Evolutionary conservation across 1,140 invertebrate species (phyloP), one percentile per base, ranked within the genome.

Genomic region (Drosophila cardini): DNA sequence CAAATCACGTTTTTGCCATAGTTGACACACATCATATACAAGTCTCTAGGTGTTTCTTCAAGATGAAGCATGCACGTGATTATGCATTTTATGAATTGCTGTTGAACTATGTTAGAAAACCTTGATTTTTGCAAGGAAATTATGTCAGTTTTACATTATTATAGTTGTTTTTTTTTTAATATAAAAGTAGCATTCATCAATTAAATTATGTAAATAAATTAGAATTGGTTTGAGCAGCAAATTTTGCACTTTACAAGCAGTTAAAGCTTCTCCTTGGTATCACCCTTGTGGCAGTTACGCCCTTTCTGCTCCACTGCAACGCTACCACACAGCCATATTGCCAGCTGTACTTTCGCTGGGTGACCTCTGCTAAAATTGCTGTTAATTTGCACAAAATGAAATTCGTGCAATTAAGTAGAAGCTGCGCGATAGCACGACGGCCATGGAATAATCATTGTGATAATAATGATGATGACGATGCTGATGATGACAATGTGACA

Each of bases 321-420:
- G 15, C 38, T 62, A 58, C 52, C 65, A 46, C 64, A 36, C 38
- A 57, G 63, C 52, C 65, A 46, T 58, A 36, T 21, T 56, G 48
- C 77, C 69, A 70, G 56, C 65, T 78, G 70, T 69, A 79, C 76
- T 71, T 72, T 74, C 57, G 56, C 52, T 43, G 56, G 72, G 61
- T 85, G 81, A 83, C 68, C 80, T 70, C 62, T 43, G 46, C 70
- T 62, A 48, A 81, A 87, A 90, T 90, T 90, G 87, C 70, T 87
- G 87, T 90, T 90, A 86, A 90, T 90, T 90, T 90, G 72, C 61
- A 84, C 78, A 78, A 90, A 90, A 90, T 90, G 87, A 90, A 90
- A 84, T 90, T 90, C 80, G 61, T 87, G 87, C 87, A 90, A 90
- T 87, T 90, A 90, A 79, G 80, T 71, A 45, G 71, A 71, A 72